Conservation (phyloP, 1,140 invertebrate species). For the Euglossa dilemma region DNA sequence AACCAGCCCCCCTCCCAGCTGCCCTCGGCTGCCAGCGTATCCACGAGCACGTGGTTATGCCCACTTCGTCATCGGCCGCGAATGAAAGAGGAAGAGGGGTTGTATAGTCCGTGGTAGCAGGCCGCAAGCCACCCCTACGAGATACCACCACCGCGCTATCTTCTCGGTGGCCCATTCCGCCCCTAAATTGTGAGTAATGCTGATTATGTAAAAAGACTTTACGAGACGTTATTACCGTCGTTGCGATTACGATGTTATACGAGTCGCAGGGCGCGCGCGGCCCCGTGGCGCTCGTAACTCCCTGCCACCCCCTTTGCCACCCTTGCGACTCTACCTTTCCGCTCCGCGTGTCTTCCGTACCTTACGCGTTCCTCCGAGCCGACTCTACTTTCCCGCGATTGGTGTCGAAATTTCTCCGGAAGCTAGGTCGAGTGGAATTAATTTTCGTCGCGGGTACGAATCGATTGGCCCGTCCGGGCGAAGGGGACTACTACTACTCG, state of each 20-base stretch:
- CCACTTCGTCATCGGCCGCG: conserved; percentile 73
- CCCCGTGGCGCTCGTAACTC: conserved; percentile 69
- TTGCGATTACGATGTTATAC: conserved; percentile 73
- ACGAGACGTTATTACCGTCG: conserved; percentile 73
- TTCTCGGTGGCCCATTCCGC: conserved; percentile 61
- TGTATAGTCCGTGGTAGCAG: conserved; percentile 43
- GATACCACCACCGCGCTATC: conserved; percentile 36
- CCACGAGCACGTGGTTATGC: conserved; percentile 73
- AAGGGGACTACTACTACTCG: no score
- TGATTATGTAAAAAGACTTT: conserved; percentile 75
- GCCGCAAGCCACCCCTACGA: conserved; percentile 59
- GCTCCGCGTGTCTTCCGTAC: background rate
- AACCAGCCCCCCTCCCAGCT: conserved; percentile 68
- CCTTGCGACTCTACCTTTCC: background rate
- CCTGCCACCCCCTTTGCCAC: background rate
- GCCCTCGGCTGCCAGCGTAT: conserved; percentile 49
- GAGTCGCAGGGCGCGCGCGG: conserved; percentile 57
- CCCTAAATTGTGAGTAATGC: conserved; percentile 72
- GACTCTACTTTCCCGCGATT: no score
- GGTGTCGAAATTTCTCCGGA: no score
- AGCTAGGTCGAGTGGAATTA: no score
- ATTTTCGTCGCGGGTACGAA: no score
- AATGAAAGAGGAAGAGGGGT: conserved; percentile 56
- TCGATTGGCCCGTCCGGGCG: no score
- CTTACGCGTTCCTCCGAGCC: background rate